phyloP scores from a whole-genome alignment of 2,797 vertebrate species.

The Psittacula echo region DNA sequence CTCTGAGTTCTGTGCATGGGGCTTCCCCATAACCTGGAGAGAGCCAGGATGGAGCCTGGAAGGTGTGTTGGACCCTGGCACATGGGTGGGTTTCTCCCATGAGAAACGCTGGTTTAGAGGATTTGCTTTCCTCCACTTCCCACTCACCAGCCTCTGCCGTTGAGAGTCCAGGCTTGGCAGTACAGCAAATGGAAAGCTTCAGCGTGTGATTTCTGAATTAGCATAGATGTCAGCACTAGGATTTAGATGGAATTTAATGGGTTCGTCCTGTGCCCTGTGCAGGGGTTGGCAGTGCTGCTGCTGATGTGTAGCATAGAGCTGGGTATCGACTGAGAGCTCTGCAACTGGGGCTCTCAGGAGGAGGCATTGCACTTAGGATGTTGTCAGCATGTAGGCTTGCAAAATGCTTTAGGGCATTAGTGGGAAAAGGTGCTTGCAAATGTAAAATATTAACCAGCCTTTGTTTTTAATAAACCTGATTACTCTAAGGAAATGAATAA shows the following conservation, averaged over 20 bases:
- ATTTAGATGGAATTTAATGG: not conserved
- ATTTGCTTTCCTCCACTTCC: not conserved
- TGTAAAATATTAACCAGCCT: constrained; percentile 7
- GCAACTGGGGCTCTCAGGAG: not conserved
- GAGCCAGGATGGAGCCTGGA: not conserved
- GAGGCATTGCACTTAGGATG: not conserved
- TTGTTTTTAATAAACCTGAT: constrained; percentile 21
- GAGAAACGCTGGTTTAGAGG: not conserved
- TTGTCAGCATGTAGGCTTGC: not conserved
- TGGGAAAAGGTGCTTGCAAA: not conserved
- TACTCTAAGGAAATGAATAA: not conserved
- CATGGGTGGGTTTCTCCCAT: not conserved
- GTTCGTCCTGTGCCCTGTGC: accelerated
- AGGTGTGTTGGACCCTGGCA: not conserved
- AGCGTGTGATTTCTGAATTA: not conserved
- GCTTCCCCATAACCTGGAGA: not conserved
- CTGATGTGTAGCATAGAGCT: accelerated
- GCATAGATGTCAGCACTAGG: not conserved
- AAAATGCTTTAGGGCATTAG: not conserved
- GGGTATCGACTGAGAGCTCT: not conserved
- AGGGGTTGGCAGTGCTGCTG: not conserved
- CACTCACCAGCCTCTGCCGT: not conserved
- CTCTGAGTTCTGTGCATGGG: not conserved
- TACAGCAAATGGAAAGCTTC: no score
- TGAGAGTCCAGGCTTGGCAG: not conserved